These are phyloP conservation scores for Vimba vimba DNA, from an alignment of 2,113 vertebrate genomes.

Conservation along the genomic window DNA sequence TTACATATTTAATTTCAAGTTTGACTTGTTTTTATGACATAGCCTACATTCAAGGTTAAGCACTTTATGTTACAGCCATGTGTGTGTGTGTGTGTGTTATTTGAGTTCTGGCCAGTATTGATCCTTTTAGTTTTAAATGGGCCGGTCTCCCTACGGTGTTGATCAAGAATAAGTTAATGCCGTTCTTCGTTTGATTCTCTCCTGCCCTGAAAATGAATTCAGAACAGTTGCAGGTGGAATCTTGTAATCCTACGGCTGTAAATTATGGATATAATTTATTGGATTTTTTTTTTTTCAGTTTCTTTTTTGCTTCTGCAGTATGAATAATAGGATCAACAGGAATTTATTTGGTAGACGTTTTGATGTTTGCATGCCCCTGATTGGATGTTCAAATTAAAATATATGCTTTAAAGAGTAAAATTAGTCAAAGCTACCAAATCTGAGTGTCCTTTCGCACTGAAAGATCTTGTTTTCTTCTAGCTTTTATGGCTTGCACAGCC, in stretches of 20 bases:
- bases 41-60: slow-evolving; percentile 27
- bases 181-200: slow-evolving; percentile 68
- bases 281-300: slow-evolving; percentile 67
- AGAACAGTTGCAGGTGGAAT: slow-evolving; percentile 67
- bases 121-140: slow-evolving; percentile 63
- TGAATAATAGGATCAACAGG: slow-evolving; percentile 59
- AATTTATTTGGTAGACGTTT: slow-evolving; percentile 2
- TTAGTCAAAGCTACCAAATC: neutral
- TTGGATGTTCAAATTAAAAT: neutral
- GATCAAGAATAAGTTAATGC: slow-evolving; percentile 74
- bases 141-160: slow-evolving; percentile 67
- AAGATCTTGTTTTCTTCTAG: too few relatives aligned
- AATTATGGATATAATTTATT: slow-evolving; percentile 77
- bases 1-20: neutral
- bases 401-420: neutral
- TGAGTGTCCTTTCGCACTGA: too few relatives aligned
- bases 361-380: neutral
- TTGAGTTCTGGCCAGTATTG: slow-evolving; percentile 64
- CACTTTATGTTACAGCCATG: neutral
- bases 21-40: neutral
- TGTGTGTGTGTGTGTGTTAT: slow-evolving; percentile 35
- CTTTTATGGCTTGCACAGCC: neutral
- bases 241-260: slow-evolving; percentile 73
- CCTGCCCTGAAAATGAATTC: slow-evolving; percentile 72
- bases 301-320: slow-evolving; percentile 67